A percentile compares a stretch with the other conserved stretches of the same genome.
phyloP scores from a whole-genome alignment of 2,797 vertebrate species.

The Sphenopsis melanotis region DNA sequence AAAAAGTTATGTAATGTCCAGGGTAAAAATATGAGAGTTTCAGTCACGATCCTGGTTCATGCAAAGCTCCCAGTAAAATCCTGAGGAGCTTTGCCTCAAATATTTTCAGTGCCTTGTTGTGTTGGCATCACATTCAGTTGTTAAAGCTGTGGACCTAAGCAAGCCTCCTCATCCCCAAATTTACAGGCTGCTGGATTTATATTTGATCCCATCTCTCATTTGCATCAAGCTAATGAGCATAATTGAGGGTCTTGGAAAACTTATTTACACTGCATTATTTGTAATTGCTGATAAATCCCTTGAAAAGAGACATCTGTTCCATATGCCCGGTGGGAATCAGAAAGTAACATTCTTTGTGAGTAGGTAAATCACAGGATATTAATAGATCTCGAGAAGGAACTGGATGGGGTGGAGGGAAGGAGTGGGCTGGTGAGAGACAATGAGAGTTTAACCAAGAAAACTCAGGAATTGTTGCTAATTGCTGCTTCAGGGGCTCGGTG shows the following conservation, averaged over 20 bases:
- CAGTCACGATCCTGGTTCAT: background rate
- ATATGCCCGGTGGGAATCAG: background rate
- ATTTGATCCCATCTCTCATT: constrained; percentile 24
- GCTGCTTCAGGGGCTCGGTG: background rate
- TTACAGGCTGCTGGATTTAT: background rate
- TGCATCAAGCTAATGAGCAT: constrained; percentile 19
- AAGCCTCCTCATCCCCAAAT: background rate
- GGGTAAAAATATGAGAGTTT: background rate
- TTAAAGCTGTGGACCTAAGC: background rate
- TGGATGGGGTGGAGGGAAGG: background rate
- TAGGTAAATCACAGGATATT: constrained; percentile 45
- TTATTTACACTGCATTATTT: constrained; percentile 39
- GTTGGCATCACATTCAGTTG: background rate
- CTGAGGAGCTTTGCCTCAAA: background rate
- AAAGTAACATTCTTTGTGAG: background rate
- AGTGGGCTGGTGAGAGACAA: background rate
- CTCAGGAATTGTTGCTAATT: background rate
- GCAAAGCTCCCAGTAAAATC: background rate
- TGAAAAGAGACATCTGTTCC: constrained; percentile 51
- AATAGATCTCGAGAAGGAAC: background rate
- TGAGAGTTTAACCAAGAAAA: background rate
- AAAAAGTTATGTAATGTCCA: background rate
- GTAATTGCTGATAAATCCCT: constrained; percentile 12
- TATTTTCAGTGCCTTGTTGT: background rate
- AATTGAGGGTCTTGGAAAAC: constrained; percentile 30